Evolutionary conservation across 2,113 vertebrate genomes (phyloP).

Genomic region (Nerophis ophidion): DNA sequence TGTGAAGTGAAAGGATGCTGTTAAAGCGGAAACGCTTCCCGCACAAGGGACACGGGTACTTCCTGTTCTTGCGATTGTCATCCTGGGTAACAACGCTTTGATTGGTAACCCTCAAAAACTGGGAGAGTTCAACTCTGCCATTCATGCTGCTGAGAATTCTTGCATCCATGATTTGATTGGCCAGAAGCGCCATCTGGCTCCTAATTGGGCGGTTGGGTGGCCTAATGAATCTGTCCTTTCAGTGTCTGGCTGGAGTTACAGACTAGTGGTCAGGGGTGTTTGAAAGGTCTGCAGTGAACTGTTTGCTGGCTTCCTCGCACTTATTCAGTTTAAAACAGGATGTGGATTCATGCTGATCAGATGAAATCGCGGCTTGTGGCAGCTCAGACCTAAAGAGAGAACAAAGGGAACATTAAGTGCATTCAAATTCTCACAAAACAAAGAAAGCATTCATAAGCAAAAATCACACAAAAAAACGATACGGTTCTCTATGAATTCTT

Average conservation of each 20-base stretch:
- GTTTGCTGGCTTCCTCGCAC: conserved; percentile 34
- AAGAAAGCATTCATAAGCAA: conserved; percentile 12
- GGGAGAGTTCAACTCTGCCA: conserved; percentile 90
- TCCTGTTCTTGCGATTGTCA: conserved; percentile 91
- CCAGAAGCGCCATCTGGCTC: conserved; percentile 92
- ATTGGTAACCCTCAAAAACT: conserved; percentile 93
- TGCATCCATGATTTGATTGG: conserved; percentile 91
- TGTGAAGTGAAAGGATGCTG: conserved; percentile 96
- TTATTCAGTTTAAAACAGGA: conserved; percentile 52
- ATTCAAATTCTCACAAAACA: conserved; percentile 19
- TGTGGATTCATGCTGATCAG: conserved; percentile 50
- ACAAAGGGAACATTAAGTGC: conserved; percentile 28
- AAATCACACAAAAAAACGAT: not conserved
- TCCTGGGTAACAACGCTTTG: conserved; percentile 91
- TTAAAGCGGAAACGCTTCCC: conserved; percentile 98
- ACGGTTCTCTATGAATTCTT: not conserved
- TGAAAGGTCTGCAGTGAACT: conserved; percentile 74
- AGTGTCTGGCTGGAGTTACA: conserved; percentile 74
- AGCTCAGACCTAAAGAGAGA: conserved; percentile 45
- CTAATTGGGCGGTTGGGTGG: conserved; percentile 85
- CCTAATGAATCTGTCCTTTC: conserved; percentile 81
- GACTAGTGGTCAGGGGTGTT: conserved; percentile 81
- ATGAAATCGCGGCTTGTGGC: conserved; percentile 29
- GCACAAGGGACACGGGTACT: conserved; percentile 93
- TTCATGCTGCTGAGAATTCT: conserved; percentile 81